phyloP scores from a whole-genome alignment of 1,140 invertebrate species.

The Calliopsis andreniformis region DNA sequence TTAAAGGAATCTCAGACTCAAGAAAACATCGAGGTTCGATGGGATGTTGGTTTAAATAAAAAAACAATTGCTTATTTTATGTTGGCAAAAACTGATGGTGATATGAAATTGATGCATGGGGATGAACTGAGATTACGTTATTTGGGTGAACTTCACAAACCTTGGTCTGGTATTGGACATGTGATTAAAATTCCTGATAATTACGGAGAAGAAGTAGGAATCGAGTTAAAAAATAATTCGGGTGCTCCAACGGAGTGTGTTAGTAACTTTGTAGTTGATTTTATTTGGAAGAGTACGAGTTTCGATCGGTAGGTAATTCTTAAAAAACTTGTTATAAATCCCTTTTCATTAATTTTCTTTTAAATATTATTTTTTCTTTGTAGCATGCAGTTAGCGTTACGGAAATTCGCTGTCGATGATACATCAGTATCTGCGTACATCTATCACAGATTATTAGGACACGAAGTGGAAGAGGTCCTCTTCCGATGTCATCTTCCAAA shows the following conservation, averaged over 20 bases:
- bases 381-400: slow-evolving; percentile 97
- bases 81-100: slow-evolving; percentile 98
- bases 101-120: slow-evolving; percentile 99
- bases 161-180: slow-evolving; percentile 97
- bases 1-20: slow-evolving; percentile 99
- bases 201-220: slow-evolving; percentile 98
- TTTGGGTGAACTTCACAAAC: slow-evolving; percentile 94
- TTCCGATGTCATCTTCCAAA: slow-evolving; percentile 96
- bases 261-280: slow-evolving; percentile 98
- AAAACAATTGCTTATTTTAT: slow-evolving; percentile 99
- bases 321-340: not conserved
- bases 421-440: slow-evolving; percentile 98
- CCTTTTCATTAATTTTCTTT: no score
- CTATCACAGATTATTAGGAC: slow-evolving; percentile 97
- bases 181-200: slow-evolving; percentile 99
- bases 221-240: slow-evolving; percentile 95
- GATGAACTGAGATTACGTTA: slow-evolving; percentile 98
- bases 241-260: slow-evolving; percentile 95
- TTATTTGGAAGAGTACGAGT: slow-evolving; percentile 99
- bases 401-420: slow-evolving; percentile 98
- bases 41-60: slow-evolving; percentile 99
- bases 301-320: slow-evolving; percentile 91
- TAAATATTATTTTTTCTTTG: slow-evolving; percentile 58
- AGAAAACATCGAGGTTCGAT: slow-evolving; percentile 98
- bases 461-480: slow-evolving; percentile 97